Conservation (phyloP, 2,888 invertebrate species). For the Xestia sexstrigata region DNA sequence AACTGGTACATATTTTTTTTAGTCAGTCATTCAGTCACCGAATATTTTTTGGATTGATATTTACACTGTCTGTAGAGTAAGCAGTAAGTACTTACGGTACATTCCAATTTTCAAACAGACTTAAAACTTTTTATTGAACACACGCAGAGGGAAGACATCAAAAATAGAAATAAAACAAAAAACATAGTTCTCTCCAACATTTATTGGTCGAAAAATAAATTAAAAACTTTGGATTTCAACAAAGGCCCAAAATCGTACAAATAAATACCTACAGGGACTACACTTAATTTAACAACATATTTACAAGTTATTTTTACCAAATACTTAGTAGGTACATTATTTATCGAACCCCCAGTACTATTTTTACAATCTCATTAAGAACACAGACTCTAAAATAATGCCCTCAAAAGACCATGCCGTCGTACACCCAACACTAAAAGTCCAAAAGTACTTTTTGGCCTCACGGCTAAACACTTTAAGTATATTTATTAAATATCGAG, state of each 20-base stretch:
- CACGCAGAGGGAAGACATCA: background rate
- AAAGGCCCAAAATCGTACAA: slow-evolving; percentile 90
- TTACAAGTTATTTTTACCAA: slow-evolving; percentile 79
- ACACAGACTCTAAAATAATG: slow-evolving; percentile 32
- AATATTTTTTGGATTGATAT: background rate
- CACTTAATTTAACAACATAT: slow-evolving; percentile 88
- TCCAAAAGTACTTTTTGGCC: slow-evolving; percentile 54
- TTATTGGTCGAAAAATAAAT: slow-evolving; percentile 91
- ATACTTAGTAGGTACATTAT: slow-evolving; percentile 84
- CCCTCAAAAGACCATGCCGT: slow-evolving; percentile 17
- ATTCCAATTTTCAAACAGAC: background rate
- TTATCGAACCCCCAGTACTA: slow-evolving; percentile 66
- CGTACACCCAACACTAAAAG: slow-evolving; percentile 24
- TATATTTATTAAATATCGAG: slow-evolving; percentile 59
- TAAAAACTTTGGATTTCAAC: slow-evolving; percentile 91
- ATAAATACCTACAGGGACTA: slow-evolving; percentile 90
- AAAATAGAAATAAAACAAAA: slow-evolving; percentile 72
- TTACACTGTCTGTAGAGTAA: background rate
- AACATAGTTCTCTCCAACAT: slow-evolving; percentile 88
- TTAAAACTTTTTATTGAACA: background rate
- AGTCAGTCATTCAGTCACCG: background rate
- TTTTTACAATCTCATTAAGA: slow-evolving; percentile 63
- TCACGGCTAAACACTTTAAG: slow-evolving; percentile 62
- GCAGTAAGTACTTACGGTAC: background rate
- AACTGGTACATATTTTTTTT: background rate